Evolutionary conservation across 2,888 invertebrate genomes (phyloP).

Genomic region (Euzophera pinguis): DNA sequence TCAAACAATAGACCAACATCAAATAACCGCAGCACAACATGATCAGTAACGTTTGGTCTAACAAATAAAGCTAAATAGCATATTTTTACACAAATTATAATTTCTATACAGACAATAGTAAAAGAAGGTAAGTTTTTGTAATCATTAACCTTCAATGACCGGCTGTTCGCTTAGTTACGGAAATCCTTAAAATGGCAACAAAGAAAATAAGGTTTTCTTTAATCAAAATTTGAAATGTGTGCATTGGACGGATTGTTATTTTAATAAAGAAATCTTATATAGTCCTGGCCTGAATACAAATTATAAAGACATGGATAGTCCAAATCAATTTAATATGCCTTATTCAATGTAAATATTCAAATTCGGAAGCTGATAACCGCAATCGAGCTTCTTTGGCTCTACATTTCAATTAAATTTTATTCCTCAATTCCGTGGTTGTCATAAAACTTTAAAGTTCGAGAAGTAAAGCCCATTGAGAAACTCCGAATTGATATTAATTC

Average conservation of each 20-base stretch:
- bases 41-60: conserved; percentile 67
- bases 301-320: background rate
- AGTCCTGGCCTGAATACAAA: too few species aligned
- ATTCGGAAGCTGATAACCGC: conserved; percentile 78
- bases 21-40: conserved; percentile 61
- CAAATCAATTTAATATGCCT: conserved; percentile 28
- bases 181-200: too few species aligned
- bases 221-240: too few species aligned
- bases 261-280: background rate
- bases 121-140: background rate
- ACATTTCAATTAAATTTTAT: conserved; percentile 80
- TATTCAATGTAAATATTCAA: conserved; percentile 76
- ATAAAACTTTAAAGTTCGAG: conserved; percentile 79
- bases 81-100: background rate
- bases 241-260: too few species aligned
- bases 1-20: conserved; percentile 77
- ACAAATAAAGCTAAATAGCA: conserved; percentile 55
- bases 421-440: conserved; percentile 74
- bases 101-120: background rate
- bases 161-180: too few species aligned
- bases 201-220: too few species aligned
- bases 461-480: conserved; percentile 79
- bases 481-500: conserved; percentile 80
- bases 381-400: conserved; percentile 73
- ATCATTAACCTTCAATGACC: too few species aligned